Conservation (phyloP, 2,113 vertebrate genomes). For the Irena cyanogastra region DNA sequence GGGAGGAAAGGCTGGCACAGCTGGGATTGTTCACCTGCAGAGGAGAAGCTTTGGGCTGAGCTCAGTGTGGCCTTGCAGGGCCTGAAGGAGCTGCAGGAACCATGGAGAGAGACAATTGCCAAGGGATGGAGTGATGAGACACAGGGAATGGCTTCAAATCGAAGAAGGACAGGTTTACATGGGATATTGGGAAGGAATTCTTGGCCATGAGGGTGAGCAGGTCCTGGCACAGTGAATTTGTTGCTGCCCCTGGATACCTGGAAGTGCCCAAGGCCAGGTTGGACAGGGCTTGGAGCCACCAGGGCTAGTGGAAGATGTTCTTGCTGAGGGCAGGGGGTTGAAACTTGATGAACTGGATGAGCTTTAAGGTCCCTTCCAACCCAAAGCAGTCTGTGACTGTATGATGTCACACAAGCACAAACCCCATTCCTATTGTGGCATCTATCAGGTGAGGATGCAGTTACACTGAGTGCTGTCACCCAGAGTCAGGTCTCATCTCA, state of each 20-base stretch:
- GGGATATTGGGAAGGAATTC: accelerated
- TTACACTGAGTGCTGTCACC: background rate
- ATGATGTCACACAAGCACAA: background rate
- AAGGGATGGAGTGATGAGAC: background rate
- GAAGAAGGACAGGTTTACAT: background rate
- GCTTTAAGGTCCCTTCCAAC: background rate
- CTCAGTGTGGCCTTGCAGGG: accelerated
- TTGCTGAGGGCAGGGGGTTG: background rate
- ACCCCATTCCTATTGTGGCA: background rate
- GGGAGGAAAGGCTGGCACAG: background rate
- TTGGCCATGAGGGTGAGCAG: accelerated
- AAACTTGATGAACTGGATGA: background rate
- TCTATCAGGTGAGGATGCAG: accelerated
- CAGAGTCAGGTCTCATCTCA: background rate
- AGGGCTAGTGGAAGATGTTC: accelerated
- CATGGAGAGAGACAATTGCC: accelerated
- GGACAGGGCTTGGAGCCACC: background rate
- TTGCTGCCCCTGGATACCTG: background rate
- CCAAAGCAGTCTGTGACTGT: background rate
- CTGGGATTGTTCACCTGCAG: background rate
- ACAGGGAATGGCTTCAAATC: background rate
- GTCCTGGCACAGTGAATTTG: background rate
- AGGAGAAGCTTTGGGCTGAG: accelerated
- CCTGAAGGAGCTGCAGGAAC: accelerated
- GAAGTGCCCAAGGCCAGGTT: accelerated